A percentile compares a stretch with the other conserved stretches of the same genome.
Evolutionary conservation across 2,113 vertebrate species (phyloP).

Genomic region (Zonotrichia leucophrys): DNA sequence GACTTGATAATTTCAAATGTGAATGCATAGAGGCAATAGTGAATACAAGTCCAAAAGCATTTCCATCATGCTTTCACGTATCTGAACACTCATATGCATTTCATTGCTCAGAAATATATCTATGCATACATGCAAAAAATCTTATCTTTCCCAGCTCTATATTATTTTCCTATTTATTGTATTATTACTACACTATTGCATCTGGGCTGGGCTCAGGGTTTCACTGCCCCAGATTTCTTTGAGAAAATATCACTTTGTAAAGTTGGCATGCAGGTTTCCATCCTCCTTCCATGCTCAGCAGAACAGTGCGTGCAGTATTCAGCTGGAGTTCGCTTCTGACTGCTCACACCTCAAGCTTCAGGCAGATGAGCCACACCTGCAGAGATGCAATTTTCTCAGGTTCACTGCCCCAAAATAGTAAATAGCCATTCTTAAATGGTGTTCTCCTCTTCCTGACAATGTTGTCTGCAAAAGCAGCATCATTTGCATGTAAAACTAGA

Average conservation of each 20-base stretch:
- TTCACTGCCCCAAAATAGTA: background rate
- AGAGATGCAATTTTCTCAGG: background rate
- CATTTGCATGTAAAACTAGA: background rate
- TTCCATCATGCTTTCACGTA: background rate
- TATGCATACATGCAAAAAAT: background rate
- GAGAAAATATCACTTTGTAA: background rate
- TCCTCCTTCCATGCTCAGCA: background rate
- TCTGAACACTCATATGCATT: background rate
- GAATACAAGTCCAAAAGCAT: background rate
- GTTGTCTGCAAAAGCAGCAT: background rate
- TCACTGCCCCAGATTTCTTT: background rate
- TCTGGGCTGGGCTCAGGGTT: background rate
- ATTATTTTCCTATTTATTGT: background rate
- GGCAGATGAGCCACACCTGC: background rate
- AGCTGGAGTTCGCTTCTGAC: background rate
- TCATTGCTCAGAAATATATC: background rate
- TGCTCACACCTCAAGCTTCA: background rate
- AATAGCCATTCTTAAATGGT: background rate
- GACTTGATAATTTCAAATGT: background rate
- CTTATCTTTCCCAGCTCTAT: background rate
- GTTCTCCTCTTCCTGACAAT: background rate
- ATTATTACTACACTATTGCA: background rate
- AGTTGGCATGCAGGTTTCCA: background rate
- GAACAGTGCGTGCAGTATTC: fast-evolving
- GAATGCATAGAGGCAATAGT: background rate